A percentile compares a stretch with the other conserved stretches of the same genome.
phyloP scores from a whole-genome alignment of 2,888 invertebrate species.

The Synanthedon formicaeformis region DNA sequence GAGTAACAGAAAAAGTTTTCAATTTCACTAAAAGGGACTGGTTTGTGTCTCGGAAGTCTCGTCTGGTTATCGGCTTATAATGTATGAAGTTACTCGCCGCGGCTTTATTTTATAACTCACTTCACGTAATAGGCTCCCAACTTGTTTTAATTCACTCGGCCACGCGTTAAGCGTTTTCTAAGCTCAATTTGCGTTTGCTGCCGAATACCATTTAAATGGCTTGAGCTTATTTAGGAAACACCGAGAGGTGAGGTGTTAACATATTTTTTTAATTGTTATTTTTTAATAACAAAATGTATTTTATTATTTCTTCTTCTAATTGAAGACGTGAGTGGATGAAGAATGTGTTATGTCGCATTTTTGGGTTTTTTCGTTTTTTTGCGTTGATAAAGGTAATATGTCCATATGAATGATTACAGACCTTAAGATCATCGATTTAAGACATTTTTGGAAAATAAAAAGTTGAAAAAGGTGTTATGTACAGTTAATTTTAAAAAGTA shows the following conservation, averaged over 20 bases:
- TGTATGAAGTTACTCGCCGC: constrained; percentile 66
- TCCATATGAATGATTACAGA: no score
- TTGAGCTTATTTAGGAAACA: background rate
- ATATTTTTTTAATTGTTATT: no score
- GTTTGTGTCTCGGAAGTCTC: constrained; percentile 70
- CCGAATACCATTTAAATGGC: constrained; percentile 1
- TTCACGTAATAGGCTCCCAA: constrained; percentile 61
- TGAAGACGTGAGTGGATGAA: no score
- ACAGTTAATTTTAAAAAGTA: no score
- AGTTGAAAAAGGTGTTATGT: no score
- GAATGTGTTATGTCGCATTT: no score
- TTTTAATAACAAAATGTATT: no score
- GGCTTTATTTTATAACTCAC: constrained; percentile 69
- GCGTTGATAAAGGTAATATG: no score
- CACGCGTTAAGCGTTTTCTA: constrained; percentile 35
- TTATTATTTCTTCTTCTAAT: no score
- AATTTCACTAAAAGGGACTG: constrained; percentile 73
- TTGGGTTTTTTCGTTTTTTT: no score
- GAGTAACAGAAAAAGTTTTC: constrained; percentile 72
- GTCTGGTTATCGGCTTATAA: constrained; percentile 71
- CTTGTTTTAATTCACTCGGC: constrained; percentile 54
- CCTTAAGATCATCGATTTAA: no score
- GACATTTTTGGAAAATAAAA: no score
- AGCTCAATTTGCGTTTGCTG: constrained; percentile 32
- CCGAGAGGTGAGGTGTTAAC: background rate